Conservation (phyloP, 2,888 invertebrate species). For the Axea sp. region DNA sequence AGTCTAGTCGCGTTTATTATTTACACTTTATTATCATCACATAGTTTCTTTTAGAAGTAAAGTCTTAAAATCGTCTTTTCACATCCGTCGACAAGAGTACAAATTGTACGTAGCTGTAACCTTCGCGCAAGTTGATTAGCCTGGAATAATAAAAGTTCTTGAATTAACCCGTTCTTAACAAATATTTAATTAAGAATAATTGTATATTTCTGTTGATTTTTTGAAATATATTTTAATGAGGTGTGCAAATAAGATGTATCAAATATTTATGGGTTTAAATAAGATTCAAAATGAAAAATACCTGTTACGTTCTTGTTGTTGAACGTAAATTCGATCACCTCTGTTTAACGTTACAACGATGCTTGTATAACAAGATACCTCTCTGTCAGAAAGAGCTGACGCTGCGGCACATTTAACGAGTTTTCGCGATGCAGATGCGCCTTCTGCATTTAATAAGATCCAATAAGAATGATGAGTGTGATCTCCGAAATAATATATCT, state of each 20-base stretch:
- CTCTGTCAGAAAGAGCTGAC: conserved; percentile 69
- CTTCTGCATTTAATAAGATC: conserved; percentile 73
- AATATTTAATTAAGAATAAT: no score
- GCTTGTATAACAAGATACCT: conserved; percentile 75
- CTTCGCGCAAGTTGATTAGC: conserved; percentile 73
- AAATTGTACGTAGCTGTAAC: conserved; percentile 75
- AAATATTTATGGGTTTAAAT: no score
- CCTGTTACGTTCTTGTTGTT: conserved; percentile 74
- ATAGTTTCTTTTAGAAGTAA: conserved; percentile 17
- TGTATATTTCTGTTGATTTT: no score
- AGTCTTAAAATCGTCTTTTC: conserved; percentile 61
- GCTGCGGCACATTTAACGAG: conserved; percentile 73
- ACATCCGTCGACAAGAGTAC: conserved; percentile 68
- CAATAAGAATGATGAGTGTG: conserved; percentile 73
- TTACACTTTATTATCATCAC: conserved; percentile 37
- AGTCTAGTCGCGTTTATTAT: conserved; percentile 5
- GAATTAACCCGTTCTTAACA: no score
- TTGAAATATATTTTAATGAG: no score
- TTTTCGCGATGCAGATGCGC: conserved; percentile 67
- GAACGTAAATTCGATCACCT: conserved; percentile 73
- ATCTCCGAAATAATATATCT: conserved; percentile 74
- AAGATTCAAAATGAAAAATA: no score
- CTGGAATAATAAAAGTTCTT: conserved; percentile 67
- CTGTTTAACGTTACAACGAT: conserved; percentile 68
- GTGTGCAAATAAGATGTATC: no score